These are phyloP conservation scores for Drosophila sp. DNA, from an alignment of 1,140 invertebrate genomes.

Conservation along the genomic window DNA sequence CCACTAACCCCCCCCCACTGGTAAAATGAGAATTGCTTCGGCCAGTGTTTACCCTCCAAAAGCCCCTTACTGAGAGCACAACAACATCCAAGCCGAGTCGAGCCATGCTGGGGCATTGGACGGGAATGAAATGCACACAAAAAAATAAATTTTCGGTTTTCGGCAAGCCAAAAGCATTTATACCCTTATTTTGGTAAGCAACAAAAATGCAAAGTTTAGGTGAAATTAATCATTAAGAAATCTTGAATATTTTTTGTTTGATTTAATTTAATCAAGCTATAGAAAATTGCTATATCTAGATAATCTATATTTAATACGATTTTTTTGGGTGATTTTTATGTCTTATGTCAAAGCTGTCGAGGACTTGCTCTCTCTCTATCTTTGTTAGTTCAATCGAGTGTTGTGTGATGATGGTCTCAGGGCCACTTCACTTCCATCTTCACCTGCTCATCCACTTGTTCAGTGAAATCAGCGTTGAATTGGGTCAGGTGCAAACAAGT, in stretches of 20 bases:
- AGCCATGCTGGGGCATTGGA: neutral
- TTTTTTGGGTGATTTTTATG: neutral
- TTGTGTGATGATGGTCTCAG: slow-evolving; percentile 16
- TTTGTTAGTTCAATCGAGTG: slow-evolving; percentile 1
- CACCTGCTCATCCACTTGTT: slow-evolving; percentile 30
- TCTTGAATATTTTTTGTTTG: too few species aligned
- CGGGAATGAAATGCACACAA: neutral
- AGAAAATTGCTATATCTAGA: neutral
- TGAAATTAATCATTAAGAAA: too few species aligned
- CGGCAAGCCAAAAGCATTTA: neutral
- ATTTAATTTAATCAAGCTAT: too few species aligned
- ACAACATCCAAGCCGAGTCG: too few species aligned
- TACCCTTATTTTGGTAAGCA: neutral
- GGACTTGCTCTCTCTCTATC: neutral
- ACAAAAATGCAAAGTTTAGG: too few species aligned
- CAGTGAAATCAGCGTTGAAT: slow-evolving; percentile 39
- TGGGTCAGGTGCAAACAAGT: slow-evolving; percentile 47
- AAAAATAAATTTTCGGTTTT: slow-evolving; percentile 20
- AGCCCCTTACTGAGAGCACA: neutral
- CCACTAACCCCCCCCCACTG: slow-evolving; percentile 24
- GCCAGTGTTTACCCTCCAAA: neutral
- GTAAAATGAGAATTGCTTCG: neutral
- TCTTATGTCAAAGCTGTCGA: neutral
- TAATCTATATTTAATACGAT: neutral
- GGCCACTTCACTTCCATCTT: slow-evolving; percentile 33